A percentile compares a stretch with the other conserved stretches of the same genome.
phyloP scores from a whole-genome alignment of 1,140 invertebrate genomes.

The Lepidurus apus region DNA sequence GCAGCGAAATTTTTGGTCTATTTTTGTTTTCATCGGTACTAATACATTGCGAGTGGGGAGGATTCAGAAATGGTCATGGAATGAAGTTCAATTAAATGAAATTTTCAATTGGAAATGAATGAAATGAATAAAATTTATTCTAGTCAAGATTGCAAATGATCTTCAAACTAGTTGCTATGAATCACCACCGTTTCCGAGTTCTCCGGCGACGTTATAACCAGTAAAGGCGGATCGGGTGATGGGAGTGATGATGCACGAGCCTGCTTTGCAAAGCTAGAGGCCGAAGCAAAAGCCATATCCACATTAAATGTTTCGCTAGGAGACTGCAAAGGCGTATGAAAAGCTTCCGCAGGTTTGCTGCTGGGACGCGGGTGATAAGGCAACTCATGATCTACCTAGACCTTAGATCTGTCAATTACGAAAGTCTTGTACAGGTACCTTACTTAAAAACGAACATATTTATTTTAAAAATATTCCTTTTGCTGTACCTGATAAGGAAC shows the following conservation, averaged over 20 bases:
- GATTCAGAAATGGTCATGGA: too few species aligned
- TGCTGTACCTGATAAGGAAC: not conserved
- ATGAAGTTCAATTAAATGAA: too few species aligned
- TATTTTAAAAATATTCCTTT: not conserved
- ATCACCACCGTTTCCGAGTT: constrained; percentile 3
- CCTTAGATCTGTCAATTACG: constrained; percentile 9
- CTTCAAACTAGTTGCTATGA: not conserved
- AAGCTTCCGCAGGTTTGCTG: constrained; percentile 16
- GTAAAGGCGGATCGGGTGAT: constrained; percentile 14
- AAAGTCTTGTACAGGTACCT: not conserved
- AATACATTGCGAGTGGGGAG: too few species aligned
- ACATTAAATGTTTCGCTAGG: constrained; percentile 6
- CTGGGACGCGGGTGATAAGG: constrained; percentile 8
- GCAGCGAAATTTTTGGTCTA: too few species aligned
- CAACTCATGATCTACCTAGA: constrained; percentile 21
- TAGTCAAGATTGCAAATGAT: not conserved
- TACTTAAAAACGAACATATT: not conserved
- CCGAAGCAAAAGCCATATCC: not conserved
- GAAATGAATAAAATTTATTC: too few species aligned
- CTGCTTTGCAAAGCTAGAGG: not conserved
- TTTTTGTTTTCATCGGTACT: too few species aligned
- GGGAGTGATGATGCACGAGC: not conserved
- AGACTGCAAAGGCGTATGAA: constrained; percentile 15
- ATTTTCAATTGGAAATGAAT: too few species aligned
- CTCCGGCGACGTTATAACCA: constrained; percentile 1